A percentile compares a stretch with the other conserved stretches of the same genome.
Conservation (phyloP, 2,888 invertebrate genomes). For the Amblyjoppa proteus region DNA sequence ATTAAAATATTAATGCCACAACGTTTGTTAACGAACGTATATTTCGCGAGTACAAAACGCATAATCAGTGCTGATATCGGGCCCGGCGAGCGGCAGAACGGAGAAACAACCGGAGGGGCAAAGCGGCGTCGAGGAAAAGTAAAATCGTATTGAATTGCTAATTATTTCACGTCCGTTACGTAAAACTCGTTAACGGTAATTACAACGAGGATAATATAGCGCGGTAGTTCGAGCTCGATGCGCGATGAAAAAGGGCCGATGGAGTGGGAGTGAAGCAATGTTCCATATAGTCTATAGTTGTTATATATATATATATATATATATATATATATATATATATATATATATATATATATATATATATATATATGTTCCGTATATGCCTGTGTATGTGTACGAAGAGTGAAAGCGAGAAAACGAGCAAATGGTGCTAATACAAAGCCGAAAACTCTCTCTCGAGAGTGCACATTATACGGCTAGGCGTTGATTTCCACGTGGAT, state of each 20-base stretch:
- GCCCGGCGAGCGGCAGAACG: constrained; percentile 30
- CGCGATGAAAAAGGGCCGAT: constrained; percentile 46
- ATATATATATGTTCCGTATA: neutral
- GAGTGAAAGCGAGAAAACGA: constrained; percentile 16
- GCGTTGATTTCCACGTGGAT: constrained; percentile 36
- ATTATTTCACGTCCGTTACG: constrained; percentile 70
- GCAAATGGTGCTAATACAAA: constrained; percentile 21
- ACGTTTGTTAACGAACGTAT: constrained; percentile 6
- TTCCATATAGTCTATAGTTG: constrained; percentile 41
- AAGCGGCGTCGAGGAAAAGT: constrained; percentile 66
- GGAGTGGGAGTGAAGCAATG: constrained; percentile 32
- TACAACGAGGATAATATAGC: constrained; percentile 68
- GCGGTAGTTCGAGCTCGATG: constrained; percentile 53
- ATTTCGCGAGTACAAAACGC: constrained; percentile 9
- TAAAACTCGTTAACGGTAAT: constrained; percentile 72
- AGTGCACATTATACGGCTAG: neutral
- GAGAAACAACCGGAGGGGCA: constrained; percentile 34
- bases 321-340: neutral
- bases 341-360: neutral
- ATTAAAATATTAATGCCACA: constrained; percentile 5
- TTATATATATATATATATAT: neutral
- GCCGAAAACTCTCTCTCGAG: constrained; percentile 25
- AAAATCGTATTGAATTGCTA: constrained; percentile 70
- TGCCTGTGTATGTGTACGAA: constrained; percentile 8
- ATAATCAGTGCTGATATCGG: neutral